Evolutionary conservation across 1,140 invertebrate species (phyloP), one percentile per base, ranked within the genome.

Genomic region (Brachystomella parvula): DNA sequence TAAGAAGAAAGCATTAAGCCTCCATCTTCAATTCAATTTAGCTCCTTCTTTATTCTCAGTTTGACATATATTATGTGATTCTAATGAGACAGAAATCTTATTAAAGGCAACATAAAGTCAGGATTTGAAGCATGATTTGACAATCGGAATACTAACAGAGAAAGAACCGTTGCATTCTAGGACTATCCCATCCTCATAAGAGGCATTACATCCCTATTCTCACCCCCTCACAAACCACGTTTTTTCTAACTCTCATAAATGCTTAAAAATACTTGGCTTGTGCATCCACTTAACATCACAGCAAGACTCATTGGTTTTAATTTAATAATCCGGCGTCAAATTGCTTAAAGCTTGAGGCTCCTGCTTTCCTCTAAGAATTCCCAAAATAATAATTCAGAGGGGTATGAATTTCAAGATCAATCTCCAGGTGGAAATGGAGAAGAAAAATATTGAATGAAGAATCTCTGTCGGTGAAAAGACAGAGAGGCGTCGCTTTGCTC

Each of bases 21-120:
- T 32, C n/a, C 24, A 64, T 28, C 19, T 64, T 33, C n/a, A 3
- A 12, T 64, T 35, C 17, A 62, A 3, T 47, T 6, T 24, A 53
- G 32, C 58, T 9, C 19, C 26, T 56, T 21, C 6, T 56, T 28
- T 21, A 9, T 26, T 35, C 21, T n/a, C 30, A 3, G 15, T 9
- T 28, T 62, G 57, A 59, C 57, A 59, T 21, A 59, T n/a, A n/a
- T n/a, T n/a, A n/a, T 59, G 57, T 3, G 26, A 30, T 59, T 59
- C 26, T 59, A 59, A 59, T 59, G 57, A 59, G 57, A 59, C 57
- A 29, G 49, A 53, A 53, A 53, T 6, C 15, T 9, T 53, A 53
- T 53, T 53, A 53, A 53, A 53, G 49, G 49, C 12, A 53, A 53
- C 9, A 24, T 53, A 24, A 24, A 53, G 39, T 44, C 39, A 9